phyloP scores from a whole-genome alignment of 1,140 invertebrate genomes.

The Atta texana region DNA sequence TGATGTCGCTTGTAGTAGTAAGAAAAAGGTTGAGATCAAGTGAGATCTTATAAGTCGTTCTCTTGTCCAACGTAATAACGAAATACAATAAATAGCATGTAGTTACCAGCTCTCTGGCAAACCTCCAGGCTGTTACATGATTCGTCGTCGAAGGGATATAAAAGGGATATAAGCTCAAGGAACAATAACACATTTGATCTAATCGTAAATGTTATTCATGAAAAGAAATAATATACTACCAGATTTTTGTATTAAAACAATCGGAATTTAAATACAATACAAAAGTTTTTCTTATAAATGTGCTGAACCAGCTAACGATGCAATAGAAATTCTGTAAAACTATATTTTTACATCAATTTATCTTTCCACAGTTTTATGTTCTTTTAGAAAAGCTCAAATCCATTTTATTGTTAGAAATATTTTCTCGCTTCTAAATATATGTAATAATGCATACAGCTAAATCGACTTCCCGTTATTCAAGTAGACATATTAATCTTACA shows the following conservation, averaged over 20 bases:
- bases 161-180: conserved; percentile 24
- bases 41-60: conserved; percentile 41
- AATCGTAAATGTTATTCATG: neutral
- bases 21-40: conserved; percentile 39
- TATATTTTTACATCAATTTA: conserved; percentile 20
- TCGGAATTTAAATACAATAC: neutral
- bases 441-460: neutral
- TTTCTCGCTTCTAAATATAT: neutral
- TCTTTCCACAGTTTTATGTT: neutral
- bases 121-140: conserved; percentile 61
- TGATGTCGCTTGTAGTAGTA: conserved; percentile 55
- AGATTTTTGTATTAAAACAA: neutral
- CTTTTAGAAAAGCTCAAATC: neutral
- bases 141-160: conserved; percentile 45
- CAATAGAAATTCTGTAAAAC: neutral
- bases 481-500: conserved; percentile 37
- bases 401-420: neutral
- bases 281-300: neutral
- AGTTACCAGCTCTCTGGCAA: conserved; percentile 49
- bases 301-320: neutral
- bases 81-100: conserved; percentile 70
- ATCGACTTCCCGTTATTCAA: conserved; percentile 39
- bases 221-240: neutral
- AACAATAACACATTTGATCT: conserved; percentile 22
- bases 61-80: conserved; percentile 69